Conservation (phyloP, 2,888 invertebrate genomes). For the Dynastes maya region DNA sequence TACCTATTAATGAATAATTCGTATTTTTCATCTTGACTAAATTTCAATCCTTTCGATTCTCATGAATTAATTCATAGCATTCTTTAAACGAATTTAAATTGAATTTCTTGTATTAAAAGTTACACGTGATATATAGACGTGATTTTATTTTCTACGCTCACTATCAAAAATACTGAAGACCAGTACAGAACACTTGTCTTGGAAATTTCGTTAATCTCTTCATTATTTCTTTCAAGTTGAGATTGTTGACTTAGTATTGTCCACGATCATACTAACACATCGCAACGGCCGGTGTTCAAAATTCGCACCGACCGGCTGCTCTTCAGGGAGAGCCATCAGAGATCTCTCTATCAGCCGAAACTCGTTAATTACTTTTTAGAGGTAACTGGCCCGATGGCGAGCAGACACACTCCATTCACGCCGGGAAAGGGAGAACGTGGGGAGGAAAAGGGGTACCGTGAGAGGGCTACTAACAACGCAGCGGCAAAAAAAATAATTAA, state of each 20-base stretch:
- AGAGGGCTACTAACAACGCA: conserved; percentile 12
- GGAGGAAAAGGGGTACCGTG: neutral
- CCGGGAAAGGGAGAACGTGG: neutral
- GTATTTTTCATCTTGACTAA: no score
- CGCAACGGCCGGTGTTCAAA: conserved; percentile 7
- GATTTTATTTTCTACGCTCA: no score
- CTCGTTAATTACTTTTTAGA: conserved; percentile 44
- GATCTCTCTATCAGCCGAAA: conserved; percentile 39
- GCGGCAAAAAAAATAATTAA: conserved; percentile 45
- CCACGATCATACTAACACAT: neutral
- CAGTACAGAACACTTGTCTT: no score
- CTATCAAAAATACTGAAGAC: no score
- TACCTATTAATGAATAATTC: no score
- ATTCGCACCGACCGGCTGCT: conserved; percentile 3
- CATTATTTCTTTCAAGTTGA: no score
- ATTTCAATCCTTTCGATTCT: no score
- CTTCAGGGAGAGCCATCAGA: conserved; percentile 19
- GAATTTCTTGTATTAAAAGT: no score
- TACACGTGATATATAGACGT: no score
- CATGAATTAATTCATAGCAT: no score
- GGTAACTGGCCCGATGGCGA: conserved; percentile 23
- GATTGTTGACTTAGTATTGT: neutral
- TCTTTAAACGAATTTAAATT: no score
- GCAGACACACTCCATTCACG: conserved; percentile 7
- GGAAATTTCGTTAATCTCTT: no score